A percentile compares a stretch with the other conserved stretches of the same genome.
Evolutionary conservation across 2,797 vertebrate genomes (phyloP).

Genomic region (Brachyalestes nurse): DNA sequence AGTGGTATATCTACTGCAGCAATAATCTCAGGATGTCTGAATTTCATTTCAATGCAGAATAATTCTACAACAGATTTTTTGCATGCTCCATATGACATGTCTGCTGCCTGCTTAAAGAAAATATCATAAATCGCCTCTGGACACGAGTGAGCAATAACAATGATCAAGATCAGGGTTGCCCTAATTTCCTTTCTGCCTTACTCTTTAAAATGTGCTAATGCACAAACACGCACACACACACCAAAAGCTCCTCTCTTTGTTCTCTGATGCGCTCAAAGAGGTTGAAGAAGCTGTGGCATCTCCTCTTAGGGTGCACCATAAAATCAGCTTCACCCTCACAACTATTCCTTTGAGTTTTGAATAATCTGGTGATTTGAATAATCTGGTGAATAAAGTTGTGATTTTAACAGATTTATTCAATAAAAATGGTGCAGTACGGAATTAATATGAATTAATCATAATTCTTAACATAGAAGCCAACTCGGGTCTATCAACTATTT

Average conservation of each 20-base stretch:
- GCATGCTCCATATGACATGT: neutral
- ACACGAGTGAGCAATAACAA: conserved; percentile 21
- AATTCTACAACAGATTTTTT: neutral
- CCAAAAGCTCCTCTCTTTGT: conserved; percentile 8
- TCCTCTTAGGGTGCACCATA: neutral
- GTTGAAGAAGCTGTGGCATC: conserved; percentile 38
- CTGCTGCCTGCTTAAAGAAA: conserved; percentile 18
- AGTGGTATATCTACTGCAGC: conserved; percentile 15
- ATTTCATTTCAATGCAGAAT: conserved; percentile 15
- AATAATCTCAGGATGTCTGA: conserved; percentile 14
- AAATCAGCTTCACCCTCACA: neutral
- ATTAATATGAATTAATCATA: no score
- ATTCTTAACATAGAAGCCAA: neutral
- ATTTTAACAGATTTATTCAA: neutral
- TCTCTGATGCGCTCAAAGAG: conserved; percentile 45
- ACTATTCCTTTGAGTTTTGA: neutral
- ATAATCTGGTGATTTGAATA: no score
- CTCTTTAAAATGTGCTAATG: conserved; percentile 11
- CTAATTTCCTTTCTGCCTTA: conserved; percentile 20
- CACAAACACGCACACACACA: conserved; percentile 13
- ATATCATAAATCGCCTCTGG: conserved; percentile 5
- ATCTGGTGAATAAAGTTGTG: no score
- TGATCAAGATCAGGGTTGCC: conserved; percentile 27
- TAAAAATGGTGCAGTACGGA: neutral
- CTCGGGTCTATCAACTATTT: neutral